Base-by-base conservation (phyloP, 1,140 invertebrate species). In the Nomia melanderi region DNA sequence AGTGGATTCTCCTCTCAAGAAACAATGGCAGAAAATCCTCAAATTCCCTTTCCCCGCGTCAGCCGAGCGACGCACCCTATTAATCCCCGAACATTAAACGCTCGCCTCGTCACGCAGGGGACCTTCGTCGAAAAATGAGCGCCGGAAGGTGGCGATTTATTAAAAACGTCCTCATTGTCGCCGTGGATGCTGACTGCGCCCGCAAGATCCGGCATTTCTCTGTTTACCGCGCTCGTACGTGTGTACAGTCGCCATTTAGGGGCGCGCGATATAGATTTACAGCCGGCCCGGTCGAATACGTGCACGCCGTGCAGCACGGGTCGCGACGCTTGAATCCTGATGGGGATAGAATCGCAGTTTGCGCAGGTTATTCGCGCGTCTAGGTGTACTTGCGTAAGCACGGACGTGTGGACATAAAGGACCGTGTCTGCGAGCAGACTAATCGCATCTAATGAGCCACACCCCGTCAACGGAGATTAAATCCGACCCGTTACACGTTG, bases 151-250 rank as follows among this genome's bases (percentile, higher is more conserved):
- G 85, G 89, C 87, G 88, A 90, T 90, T 90, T 90, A 90, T 90
- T 90, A 90, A 90, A 90, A 90, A 88, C 87, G 89, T 90, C 89
- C 77, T 76, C 89, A 89, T 89, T 89, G 88, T 90, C 88, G 77
- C 80, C 63, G 20, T 0, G 20, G 39, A 66, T 78, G 88, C 88
- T 89, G 88, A 90, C 88, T 87, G 76, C 79, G 86, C 83, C 67
- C 78, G 75, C 76, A 78, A 81, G 82, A 63, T n/a, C n/a, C 36
- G 70, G 27, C 41, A 27, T 8, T 25, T 8, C 36, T 25, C 33
- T 20, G 33, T 23, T 31, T 11, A n/a, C n/a, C 8, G 6, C 8
- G 36, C 36, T 39, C 36, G 23, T 12, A 23, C 11, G 2, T 23
- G 23, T 54, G 25, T 25, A 39, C 9, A 60, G 50, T 67, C 60